Evolutionary conservation across 2,113 vertebrate genomes (phyloP).

Genomic region (Lota lota): DNA sequence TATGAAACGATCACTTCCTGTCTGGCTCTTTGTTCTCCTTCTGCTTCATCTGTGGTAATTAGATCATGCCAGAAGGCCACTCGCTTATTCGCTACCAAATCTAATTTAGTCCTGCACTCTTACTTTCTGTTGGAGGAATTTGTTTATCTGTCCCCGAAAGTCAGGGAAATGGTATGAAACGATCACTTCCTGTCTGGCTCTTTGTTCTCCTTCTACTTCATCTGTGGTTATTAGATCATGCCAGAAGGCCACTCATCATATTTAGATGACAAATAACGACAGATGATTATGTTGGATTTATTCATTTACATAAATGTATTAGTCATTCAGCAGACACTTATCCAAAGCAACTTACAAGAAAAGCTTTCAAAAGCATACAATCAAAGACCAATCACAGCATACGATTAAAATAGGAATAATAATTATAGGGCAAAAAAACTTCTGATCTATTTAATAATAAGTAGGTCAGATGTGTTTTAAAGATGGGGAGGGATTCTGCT

Average conservation of each 20-base stretch:
- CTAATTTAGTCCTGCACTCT: background rate
- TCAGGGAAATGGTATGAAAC: too few relatives aligned
- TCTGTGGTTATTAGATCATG: conserved; percentile 32
- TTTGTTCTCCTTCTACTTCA: conserved; percentile 19
- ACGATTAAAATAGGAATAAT: too few relatives aligned
- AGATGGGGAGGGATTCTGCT: too few relatives aligned
- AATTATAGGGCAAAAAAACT: too few relatives aligned
- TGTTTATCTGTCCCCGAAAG: background rate
- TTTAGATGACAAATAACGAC: background rate
- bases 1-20: conserved; percentile 8
- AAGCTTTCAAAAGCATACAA: too few relatives aligned
- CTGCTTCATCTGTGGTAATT: conserved; percentile 30
- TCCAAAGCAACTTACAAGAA: too few relatives aligned
- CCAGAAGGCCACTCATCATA: conserved; percentile 5
- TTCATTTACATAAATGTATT: too few relatives aligned
- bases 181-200: background rate
- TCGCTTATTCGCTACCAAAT: background rate
- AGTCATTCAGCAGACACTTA: too few relatives aligned
- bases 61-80: conserved; percentile 18
- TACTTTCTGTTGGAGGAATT: background rate
- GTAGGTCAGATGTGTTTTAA: too few relatives aligned
- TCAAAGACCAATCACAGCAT: too few relatives aligned
- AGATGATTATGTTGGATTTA: too few relatives aligned
- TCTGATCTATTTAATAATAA: too few relatives aligned
- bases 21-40: conserved; percentile 9